phyloP scores from a whole-genome alignment of 2,113 vertebrate species.

The Cromileptes altivelis region DNA sequence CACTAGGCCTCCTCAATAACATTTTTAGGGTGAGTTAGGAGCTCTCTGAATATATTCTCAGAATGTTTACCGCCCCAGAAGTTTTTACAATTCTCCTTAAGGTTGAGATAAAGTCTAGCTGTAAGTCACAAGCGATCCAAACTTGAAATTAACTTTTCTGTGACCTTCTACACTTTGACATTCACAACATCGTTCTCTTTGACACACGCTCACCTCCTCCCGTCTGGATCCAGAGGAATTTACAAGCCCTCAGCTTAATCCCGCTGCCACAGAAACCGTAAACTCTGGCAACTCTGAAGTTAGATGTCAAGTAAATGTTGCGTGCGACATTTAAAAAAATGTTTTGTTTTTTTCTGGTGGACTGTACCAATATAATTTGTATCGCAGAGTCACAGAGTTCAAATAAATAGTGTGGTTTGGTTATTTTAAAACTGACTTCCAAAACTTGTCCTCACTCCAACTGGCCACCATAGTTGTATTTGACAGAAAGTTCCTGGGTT shows the following conservation, averaged over 20 bases:
- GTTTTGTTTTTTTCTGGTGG: neutral
- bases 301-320: neutral
- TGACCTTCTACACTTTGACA: neutral
- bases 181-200: neutral
- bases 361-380: no score
- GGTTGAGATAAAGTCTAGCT: neutral
- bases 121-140: neutral
- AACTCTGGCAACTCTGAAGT: neutral
- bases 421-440: neutral
- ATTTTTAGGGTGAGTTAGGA: no score
- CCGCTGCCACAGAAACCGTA: neutral
- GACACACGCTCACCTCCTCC: neutral
- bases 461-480: neutral
- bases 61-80: neutral
- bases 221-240: neutral
- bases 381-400: neutral
- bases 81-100: neutral
- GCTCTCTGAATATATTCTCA: no score
- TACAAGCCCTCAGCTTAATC: neutral
- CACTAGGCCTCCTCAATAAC: no score
- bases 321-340: neutral
- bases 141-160: neutral
- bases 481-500: neutral
- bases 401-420: neutral
- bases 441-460: neutral